phyloP scores from a whole-genome alignment of 2,797 vertebrate genomes.

The Scomberomorus guttatus region DNA sequence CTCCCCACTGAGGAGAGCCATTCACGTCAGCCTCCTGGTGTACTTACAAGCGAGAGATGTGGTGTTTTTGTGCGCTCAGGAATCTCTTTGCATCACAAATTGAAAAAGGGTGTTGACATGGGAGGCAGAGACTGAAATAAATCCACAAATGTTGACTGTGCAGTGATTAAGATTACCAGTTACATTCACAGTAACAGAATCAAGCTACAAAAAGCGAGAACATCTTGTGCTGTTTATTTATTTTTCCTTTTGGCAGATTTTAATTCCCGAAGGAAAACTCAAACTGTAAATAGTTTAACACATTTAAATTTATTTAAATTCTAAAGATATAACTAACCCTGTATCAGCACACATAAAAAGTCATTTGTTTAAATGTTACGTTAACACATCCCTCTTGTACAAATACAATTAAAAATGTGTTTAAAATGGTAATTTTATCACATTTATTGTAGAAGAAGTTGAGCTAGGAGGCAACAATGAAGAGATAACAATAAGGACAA shows the following conservation, averaged over 20 bases:
- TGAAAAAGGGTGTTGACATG: conserved; percentile 18
- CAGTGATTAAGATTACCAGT: not conserved
- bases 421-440: not conserved
- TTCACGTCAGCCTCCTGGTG: conserved; percentile 32
- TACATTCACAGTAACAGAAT: not conserved
- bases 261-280: not conserved
- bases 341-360: not conserved
- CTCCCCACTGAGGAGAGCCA: conserved; percentile 37
- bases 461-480: not conserved
- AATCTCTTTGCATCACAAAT: conserved; percentile 15
- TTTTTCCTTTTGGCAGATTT: not conserved
- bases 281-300: not conserved
- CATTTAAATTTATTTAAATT: not conserved
- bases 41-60: conserved; percentile 9
- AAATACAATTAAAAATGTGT: not conserved
- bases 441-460: not conserved
- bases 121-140: conserved; percentile 5
- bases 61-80: conserved; percentile 9
- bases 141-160: conserved; percentile 21
- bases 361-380: not conserved
- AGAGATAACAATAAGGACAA: conserved; percentile 7
- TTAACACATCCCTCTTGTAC: not conserved
- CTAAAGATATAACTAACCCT: not conserved
- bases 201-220: not conserved
- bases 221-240: not conserved